Percentiles rank a stretch among this genome's conserved stretches.
These are phyloP conservation scores for Desmophyllum pertusum DNA, from an alignment of 92 coral and sea anemone species.

Conservation along the genomic window DNA sequence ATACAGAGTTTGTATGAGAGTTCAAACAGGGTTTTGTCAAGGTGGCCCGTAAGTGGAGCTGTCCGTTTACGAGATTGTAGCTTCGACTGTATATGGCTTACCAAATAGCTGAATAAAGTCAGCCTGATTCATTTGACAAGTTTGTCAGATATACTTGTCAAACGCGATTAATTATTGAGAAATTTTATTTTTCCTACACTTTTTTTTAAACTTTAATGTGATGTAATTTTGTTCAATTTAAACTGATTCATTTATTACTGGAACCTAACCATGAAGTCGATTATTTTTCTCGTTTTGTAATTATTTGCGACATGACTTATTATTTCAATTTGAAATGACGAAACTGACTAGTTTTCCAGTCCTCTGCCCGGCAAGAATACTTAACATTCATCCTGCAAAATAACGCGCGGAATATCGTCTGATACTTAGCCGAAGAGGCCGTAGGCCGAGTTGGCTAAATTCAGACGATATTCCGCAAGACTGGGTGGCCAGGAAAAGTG, in stretches of 20 bases:
- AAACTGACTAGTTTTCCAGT: not conserved
- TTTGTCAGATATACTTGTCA: not conserved
- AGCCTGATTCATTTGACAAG: not conserved
- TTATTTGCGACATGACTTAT: not conserved
- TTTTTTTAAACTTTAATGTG: not conserved
- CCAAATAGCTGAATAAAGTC: not conserved
- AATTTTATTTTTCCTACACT: not conserved
- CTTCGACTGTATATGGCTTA: no score
- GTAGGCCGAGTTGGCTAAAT: no score
- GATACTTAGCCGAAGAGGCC: no score
- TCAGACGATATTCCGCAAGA: no score
- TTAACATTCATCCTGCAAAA: no score
- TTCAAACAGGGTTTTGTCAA: no score
- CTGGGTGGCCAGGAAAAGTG: no score
- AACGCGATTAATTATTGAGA: not conserved
- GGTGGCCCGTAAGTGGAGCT: no score
- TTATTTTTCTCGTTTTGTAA: not conserved
- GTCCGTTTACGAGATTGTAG: no score
- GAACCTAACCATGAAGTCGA: not conserved
- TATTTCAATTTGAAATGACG: not conserved
- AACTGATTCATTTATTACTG: not conserved
- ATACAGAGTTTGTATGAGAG: no score
- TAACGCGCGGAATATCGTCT: no score
- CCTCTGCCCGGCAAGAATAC: no score
- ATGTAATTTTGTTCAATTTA: not conserved